phyloP scores from a whole-genome alignment of 2,797 vertebrate genomes.

The Tenualosa thibaudeaui region DNA sequence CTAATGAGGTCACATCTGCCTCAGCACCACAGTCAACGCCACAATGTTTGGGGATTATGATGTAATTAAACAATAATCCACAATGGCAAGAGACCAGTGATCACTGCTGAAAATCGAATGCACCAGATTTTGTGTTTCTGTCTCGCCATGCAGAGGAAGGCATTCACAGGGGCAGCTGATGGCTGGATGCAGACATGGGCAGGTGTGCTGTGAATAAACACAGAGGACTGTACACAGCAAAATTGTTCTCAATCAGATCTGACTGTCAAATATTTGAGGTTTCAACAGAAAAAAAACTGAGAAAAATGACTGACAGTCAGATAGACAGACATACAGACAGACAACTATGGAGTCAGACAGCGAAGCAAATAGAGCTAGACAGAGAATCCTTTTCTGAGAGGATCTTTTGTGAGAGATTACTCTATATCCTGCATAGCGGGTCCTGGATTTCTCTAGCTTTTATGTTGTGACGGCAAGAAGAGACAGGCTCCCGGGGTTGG shows the following conservation, averaged over 20 bases:
- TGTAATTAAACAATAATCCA: slow-evolving; percentile 53
- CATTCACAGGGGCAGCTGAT: neutral
- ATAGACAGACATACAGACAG: slow-evolving; percentile 7
- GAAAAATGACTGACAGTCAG: neutral
- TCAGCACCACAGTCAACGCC: slow-evolving; percentile 39
- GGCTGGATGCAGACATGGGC: neutral
- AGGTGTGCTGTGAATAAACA: neutral
- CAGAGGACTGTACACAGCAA: too few species aligned
- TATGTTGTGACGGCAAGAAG: neutral
- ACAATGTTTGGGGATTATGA: slow-evolving; percentile 43
- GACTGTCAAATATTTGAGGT: neutral
- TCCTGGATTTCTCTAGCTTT: slow-evolving; percentile 9
- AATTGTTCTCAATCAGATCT: neutral
- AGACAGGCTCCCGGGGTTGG: neutral
- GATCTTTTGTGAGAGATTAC: neutral
- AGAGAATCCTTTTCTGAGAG: neutral
- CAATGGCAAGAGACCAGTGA: slow-evolving; percentile 28
- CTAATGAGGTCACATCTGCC: slow-evolving; percentile 49
- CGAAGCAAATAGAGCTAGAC: neutral
- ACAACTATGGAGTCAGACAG: neutral
- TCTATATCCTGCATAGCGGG: slow-evolving; percentile 1
- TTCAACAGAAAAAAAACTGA: neutral
- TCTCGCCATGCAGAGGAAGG: neutral
- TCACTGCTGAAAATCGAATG: slow-evolving; percentile 18
- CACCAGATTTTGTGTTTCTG: neutral